Evolutionary conservation across 1,140 invertebrate species (phyloP).

Genomic region (Drosophila oshimai): DNA sequence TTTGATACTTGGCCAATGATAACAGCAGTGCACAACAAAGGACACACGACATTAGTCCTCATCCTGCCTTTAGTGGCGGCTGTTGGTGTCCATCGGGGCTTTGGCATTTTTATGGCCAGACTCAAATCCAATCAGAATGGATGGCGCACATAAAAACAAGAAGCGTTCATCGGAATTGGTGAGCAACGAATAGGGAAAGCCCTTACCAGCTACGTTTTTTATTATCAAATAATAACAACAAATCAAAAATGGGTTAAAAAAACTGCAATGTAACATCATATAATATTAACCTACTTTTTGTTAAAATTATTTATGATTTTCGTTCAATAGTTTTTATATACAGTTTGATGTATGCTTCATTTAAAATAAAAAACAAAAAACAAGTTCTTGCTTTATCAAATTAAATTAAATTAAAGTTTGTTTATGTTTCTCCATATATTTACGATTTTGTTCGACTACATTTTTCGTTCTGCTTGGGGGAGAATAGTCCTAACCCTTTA

Average conservation of each 20-base stretch:
- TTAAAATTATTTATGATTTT: no score
- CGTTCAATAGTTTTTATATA: no score
- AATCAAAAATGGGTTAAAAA: no score
- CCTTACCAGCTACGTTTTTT: no score
- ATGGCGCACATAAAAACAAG: slow-evolving; percentile 70
- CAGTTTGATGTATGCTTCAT: no score
- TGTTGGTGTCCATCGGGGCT: slow-evolving; percentile 24
- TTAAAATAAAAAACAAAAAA: no score
- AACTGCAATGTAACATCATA: no score
- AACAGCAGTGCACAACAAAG: slow-evolving; percentile 29
- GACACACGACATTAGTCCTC: slow-evolving; percentile 39
- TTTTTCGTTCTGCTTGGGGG: not conserved
- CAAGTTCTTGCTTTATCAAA: no score
- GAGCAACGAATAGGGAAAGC: slow-evolving; percentile 2
- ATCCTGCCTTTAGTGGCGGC: slow-evolving; percentile 1
- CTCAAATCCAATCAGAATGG: slow-evolving; percentile 73
- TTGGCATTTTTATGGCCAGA: slow-evolving; percentile 44
- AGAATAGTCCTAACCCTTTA: not conserved
- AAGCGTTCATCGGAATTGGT: not conserved
- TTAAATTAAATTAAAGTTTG: no score
- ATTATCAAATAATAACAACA: no score
- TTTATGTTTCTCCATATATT: no score
- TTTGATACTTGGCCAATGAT: slow-evolving; percentile 55
- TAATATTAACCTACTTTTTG: no score
- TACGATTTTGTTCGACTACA: not conserved